A percentile compares a stretch with the other conserved stretches of the same genome.
phyloP scores from a whole-genome alignment of 1,140 invertebrate species.

The Wiebesia pumilae region DNA sequence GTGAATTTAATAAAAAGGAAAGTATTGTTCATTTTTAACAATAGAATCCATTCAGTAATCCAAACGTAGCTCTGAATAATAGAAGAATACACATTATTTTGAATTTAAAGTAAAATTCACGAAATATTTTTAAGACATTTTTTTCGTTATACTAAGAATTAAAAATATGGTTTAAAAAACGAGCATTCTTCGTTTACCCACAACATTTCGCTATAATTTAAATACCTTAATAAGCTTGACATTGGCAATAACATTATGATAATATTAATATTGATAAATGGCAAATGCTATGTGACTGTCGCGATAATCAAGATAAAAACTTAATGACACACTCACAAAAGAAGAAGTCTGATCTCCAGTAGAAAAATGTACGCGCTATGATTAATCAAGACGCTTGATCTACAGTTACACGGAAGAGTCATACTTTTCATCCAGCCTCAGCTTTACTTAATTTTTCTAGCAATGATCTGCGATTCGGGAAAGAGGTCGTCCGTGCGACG shows the following conservation, averaged over 20 bases:
- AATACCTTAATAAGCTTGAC: background rate
- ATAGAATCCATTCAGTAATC: background rate
- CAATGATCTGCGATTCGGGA: conserved; percentile 33
- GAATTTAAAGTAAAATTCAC: background rate
- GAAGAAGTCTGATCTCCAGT: background rate
- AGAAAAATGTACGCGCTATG: conserved; percentile 22
- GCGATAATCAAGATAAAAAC: background rate
- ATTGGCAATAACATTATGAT: background rate
- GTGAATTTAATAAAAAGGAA: background rate
- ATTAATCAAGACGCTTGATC: conserved; percentile 42
- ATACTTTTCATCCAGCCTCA: conserved; percentile 1
- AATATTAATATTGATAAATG: background rate
- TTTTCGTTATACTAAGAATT: background rate
- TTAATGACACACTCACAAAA: background rate
- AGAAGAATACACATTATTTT: background rate
- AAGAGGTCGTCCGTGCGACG: conserved; percentile 43
- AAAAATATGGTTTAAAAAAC: background rate
- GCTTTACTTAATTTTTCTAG: conserved; percentile 19
- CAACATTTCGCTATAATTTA: background rate
- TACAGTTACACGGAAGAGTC: background rate
- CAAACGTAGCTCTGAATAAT: background rate
- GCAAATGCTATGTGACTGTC: background rate
- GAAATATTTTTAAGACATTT: background rate
- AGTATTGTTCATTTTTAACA: background rate
- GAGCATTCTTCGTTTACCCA: background rate